Conservation (phyloP, 2,113 vertebrate species). For the Danio rerio region DNA sequence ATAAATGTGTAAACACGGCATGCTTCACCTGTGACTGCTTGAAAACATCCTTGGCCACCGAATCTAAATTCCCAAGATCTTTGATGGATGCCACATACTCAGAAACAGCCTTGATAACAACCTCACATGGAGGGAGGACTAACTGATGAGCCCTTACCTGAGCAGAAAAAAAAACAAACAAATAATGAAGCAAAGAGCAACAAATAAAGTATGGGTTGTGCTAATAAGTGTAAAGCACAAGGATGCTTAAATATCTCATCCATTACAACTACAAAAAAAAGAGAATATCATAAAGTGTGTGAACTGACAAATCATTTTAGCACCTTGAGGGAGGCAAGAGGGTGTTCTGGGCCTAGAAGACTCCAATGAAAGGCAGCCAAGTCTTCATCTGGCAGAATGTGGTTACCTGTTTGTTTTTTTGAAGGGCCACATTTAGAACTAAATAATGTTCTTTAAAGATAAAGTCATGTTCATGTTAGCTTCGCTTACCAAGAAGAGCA, state of each 20-base stretch:
- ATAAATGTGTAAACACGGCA: not conserved
- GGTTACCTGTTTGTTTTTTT: conserved; percentile 78
- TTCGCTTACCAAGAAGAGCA: conserved; percentile 84
- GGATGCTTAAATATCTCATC: not conserved
- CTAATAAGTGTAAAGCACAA: conserved; percentile 3
- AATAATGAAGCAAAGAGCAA: not conserved
- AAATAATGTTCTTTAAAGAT: not conserved
- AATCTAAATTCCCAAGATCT: conserved; percentile 86
- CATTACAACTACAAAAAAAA: not conserved
- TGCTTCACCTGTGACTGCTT: conserved; percentile 87
- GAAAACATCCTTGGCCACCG: conserved; percentile 90
- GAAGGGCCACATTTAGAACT: not conserved
- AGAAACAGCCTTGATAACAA: conserved; percentile 92
- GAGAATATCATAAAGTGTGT: not conserved
- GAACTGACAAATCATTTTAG: not conserved
- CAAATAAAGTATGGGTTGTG: not conserved
- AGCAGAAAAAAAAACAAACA: not conserved
- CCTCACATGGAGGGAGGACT: conserved; percentile 91
- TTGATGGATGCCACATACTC: conserved; percentile 90
- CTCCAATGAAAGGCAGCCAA: conserved; percentile 95
- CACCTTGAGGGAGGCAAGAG: conserved; percentile 92
- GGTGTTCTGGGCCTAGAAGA: conserved; percentile 92
- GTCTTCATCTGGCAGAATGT: conserved; percentile 94
- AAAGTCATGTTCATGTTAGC: not conserved
- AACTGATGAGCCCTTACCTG: conserved; percentile 91